Conservation (phyloP, 2,888 invertebrate genomes). For the Piscicola geometra region DNA sequence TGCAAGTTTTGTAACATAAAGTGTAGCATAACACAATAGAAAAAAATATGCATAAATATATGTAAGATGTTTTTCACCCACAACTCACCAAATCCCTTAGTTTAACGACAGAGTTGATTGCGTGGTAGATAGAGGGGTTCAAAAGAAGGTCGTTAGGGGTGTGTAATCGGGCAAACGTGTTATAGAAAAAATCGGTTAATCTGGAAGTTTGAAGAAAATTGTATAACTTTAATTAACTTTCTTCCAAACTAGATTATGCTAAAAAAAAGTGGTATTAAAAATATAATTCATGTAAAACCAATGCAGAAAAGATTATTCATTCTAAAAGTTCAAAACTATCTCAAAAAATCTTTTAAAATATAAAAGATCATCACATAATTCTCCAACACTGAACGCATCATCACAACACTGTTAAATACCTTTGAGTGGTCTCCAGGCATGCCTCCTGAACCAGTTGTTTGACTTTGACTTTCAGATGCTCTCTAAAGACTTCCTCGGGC, state of each 20-base stretch:
- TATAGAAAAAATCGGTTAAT: not conserved
- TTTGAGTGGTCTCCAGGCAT: not conserved
- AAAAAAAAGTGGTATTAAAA: no score
- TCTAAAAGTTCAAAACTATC: no score
- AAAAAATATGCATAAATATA: no score
- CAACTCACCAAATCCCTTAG: not conserved
- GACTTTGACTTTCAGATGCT: conserved; percentile 17
- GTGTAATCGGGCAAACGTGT: not conserved
- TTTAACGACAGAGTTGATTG: not conserved
- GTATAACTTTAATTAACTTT: no score
- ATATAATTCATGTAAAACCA: no score
- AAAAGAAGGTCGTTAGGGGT: not conserved
- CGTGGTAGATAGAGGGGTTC: not conserved
- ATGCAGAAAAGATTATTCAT: no score
- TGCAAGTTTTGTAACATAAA: no score
- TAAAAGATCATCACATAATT: no score
- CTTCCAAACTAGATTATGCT: no score
- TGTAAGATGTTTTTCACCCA: not conserved
- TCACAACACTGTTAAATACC: not conserved
- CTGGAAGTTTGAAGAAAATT: not conserved
- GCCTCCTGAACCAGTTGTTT: not conserved
- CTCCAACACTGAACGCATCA: no score
- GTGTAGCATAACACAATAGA: no score
- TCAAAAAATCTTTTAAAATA: no score
- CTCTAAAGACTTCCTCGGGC: conserved; percentile 28